These are phyloP conservation scores for Aethina tumida DNA, from an alignment of 1,140 invertebrate genomes.

Conservation along the genomic window DNA sequence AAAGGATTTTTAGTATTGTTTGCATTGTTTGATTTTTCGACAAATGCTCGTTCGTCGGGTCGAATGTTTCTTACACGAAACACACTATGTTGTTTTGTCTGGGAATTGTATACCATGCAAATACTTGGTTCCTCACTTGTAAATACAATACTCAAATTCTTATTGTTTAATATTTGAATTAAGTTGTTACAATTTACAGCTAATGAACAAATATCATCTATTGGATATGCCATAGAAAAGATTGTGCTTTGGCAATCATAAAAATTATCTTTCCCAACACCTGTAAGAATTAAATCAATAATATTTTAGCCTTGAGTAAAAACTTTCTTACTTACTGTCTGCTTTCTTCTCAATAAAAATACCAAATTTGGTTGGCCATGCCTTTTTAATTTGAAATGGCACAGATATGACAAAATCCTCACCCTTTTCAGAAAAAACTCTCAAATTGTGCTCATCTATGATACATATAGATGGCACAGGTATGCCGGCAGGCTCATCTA, in stretches of 20 bases:
- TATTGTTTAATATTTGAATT: constrained; percentile 43
- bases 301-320: constrained; percentile 1
- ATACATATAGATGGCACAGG: constrained; percentile 56
- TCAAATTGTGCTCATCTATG: constrained; percentile 65
- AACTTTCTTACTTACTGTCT: constrained; percentile 20
- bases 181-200: constrained; percentile 54
- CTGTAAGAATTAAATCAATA: constrained; percentile 10
- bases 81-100: constrained; percentile 66
- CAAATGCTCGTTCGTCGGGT: constrained; percentile 48
- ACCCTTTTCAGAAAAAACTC: constrained; percentile 67
- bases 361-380: constrained; percentile 71
- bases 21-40: too few relatives aligned
- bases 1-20: too few relatives aligned
- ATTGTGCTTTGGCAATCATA: constrained; percentile 48
- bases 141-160: constrained; percentile 42
- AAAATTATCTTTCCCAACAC: constrained; percentile 22
- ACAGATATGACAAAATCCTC: constrained; percentile 73
- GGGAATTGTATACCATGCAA: constrained; percentile 63
- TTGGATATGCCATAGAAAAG: constrained; percentile 77
- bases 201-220: constrained; percentile 81
- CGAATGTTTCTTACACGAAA: constrained; percentile 70
- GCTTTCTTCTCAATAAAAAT: constrained; percentile 62
- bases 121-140: constrained; percentile 44
- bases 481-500: constrained; percentile 18
- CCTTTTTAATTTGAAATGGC: constrained; percentile 70